phyloP scores from a whole-genome alignment of 2,888 invertebrate species.

The Pimpla rufipes region DNA sequence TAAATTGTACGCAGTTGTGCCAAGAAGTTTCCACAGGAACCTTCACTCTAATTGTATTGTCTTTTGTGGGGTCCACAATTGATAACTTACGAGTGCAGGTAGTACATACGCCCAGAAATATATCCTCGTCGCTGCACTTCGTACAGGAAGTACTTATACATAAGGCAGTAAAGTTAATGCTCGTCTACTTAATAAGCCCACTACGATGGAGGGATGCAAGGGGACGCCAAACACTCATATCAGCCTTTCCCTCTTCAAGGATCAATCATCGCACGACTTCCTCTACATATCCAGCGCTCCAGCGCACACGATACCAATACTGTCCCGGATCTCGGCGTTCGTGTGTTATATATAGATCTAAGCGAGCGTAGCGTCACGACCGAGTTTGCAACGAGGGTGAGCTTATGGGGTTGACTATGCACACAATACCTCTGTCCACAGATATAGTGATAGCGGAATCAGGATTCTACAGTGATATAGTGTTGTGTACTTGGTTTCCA shows the following conservation, averaged over 20 bases:
- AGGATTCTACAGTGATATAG: constrained; percentile 33
- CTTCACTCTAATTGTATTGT: neutral
- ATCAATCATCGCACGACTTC: constrained; percentile 1
- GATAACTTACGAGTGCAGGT: neutral
- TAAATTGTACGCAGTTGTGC: neutral
- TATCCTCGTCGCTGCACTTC: neutral
- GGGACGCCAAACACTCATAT: neutral
- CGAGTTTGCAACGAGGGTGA: constrained; percentile 38
- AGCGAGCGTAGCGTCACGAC: constrained; percentile 47
- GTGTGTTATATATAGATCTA: constrained; percentile 45
- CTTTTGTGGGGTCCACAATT: neutral
- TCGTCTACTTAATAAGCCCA: neutral
- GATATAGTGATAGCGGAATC: constrained; percentile 7
- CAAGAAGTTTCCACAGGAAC: neutral
- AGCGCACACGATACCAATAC: constrained; percentile 9
- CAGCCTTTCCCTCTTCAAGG: neutral
- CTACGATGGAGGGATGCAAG: neutral
- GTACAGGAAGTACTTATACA: neutral
- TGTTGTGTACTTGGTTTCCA: constrained; percentile 38
- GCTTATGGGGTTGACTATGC: constrained; percentile 33
- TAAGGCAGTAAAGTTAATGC: constrained; percentile 1
- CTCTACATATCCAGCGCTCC: constrained; percentile 27
- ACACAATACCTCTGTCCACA: constrained; percentile 30
- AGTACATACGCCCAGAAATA: neutral
- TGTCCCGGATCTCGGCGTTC: constrained; percentile 10